Evolutionary conservation across 2,888 invertebrate genomes (phyloP).

Genomic region (Laspeyria flexula): DNA sequence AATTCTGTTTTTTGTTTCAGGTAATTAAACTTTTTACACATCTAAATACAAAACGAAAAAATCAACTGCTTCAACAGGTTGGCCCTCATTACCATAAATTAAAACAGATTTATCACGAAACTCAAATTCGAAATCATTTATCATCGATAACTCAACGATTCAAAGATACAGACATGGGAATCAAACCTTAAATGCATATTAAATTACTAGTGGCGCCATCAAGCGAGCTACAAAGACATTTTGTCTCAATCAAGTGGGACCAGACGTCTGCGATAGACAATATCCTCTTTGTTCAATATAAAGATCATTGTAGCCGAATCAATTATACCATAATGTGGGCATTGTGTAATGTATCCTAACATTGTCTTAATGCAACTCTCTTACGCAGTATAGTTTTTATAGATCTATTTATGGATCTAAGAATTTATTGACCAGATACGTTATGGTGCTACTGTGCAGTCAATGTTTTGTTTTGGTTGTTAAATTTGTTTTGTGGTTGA

Average conservation of each 20-base stretch:
- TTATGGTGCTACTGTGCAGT: constrained; percentile 69
- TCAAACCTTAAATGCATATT: constrained; percentile 47
- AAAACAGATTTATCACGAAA: neutral
- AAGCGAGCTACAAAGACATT: constrained; percentile 81
- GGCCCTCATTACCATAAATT: neutral
- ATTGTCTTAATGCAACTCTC: constrained; percentile 83
- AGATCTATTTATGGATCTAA: constrained; percentile 78
- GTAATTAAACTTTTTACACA: neutral
- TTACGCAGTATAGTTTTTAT: constrained; percentile 83
- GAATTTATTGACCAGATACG: constrained; percentile 81
- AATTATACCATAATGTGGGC: constrained; percentile 83
- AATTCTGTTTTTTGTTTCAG: constrained; percentile 4
- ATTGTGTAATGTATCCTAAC: constrained; percentile 79
- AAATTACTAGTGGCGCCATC: constrained; percentile 83
- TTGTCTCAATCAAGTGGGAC: constrained; percentile 84
- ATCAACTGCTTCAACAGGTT: constrained; percentile 1
- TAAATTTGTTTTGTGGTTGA: constrained; percentile 50
- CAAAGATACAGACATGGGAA: constrained; percentile 39
- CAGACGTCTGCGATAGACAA: constrained; percentile 85
- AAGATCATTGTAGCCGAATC: constrained; percentile 82
- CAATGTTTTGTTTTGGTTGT: constrained; percentile 63
- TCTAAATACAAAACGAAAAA: neutral
- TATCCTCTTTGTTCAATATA: constrained; percentile 77
- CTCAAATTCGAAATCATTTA: neutral
- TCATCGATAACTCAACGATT: constrained; percentile 8